These are phyloP conservation scores for Holotrichia oblita DNA, from an alignment of 1,140 invertebrate genomes.

Conservation along the genomic window DNA sequence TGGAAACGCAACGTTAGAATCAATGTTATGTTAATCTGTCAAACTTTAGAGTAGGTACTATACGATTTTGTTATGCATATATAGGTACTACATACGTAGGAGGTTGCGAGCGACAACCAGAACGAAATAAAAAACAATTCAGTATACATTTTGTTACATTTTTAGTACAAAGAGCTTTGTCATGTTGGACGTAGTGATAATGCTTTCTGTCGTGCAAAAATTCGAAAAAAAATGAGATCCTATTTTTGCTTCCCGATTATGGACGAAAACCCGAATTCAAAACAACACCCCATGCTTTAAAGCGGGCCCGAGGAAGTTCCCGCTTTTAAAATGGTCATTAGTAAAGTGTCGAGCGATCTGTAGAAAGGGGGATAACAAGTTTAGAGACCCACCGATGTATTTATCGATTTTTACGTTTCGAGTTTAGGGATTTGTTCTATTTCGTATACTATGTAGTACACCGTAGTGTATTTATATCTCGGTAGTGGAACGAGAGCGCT, in stretches of 20 bases:
- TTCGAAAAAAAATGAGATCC: not conserved
- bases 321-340: constrained; percentile 30
- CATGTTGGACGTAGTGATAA: not conserved
- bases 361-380: not conserved
- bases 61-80: no score
- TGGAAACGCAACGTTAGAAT: no score
- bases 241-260: not conserved
- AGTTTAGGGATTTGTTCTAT: constrained; percentile 6
- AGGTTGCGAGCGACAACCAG: no score
- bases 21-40: no score
- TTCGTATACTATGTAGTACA: not conserved
- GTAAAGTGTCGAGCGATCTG: constrained; percentile 22
- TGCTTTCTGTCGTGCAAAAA: not conserved
- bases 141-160: no score
- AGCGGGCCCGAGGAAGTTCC: not conserved
- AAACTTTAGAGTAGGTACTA: no score
- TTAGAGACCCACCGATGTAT: no score
- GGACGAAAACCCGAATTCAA: constrained; percentile 13
- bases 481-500: not conserved
- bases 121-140: no score
- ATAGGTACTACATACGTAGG: no score
- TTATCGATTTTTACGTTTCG: constrained; percentile 29
- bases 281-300: not conserved
- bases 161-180: not conserved
- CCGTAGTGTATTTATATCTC: not conserved